Conservation (phyloP, 2,888 invertebrate species). For the Torymus auratus region DNA sequence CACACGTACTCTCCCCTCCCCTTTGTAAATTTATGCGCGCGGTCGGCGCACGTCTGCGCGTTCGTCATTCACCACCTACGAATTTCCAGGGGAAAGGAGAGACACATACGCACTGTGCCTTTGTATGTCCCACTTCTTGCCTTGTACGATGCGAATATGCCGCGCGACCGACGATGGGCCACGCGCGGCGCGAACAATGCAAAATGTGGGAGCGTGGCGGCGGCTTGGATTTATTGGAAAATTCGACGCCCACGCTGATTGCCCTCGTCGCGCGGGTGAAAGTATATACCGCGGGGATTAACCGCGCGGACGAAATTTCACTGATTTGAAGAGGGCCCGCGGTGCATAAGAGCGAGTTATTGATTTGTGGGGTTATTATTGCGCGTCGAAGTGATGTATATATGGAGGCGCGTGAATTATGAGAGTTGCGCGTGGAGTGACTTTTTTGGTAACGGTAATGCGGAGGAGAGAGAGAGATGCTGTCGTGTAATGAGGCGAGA, state of each 20-base stretch:
- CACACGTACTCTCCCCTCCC: not conserved
- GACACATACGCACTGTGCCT: constrained; percentile 6
- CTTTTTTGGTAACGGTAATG: not conserved
- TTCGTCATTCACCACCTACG: constrained; percentile 60
- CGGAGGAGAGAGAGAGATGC: too few relatives aligned
- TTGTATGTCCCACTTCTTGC: constrained; percentile 27
- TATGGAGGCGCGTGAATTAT: constrained; percentile 36
- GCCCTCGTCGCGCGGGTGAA: constrained; percentile 42
- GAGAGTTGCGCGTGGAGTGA: not conserved
- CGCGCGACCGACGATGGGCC: too few relatives aligned
- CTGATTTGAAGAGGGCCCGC: not conserved
- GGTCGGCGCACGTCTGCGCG: constrained; percentile 24
- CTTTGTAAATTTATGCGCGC: constrained; percentile 36
- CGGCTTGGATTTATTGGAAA: constrained; percentile 57
- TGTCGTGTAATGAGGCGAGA: too few relatives aligned
- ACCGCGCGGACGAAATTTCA: constrained; percentile 26
- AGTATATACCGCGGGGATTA: constrained; percentile 41
- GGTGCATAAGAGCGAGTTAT: not conserved
- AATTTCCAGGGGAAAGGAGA: constrained; percentile 52
- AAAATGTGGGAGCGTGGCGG: constrained; percentile 54
- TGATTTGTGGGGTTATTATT: constrained; percentile 46
- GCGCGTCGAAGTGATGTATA: constrained; percentile 23
- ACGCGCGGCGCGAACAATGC: constrained; percentile 49
- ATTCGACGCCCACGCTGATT: constrained; percentile 55
- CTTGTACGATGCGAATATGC: too few relatives aligned